Conservation (phyloP, 2,888 invertebrate species). For the Linnaemya vulpina region DNA sequence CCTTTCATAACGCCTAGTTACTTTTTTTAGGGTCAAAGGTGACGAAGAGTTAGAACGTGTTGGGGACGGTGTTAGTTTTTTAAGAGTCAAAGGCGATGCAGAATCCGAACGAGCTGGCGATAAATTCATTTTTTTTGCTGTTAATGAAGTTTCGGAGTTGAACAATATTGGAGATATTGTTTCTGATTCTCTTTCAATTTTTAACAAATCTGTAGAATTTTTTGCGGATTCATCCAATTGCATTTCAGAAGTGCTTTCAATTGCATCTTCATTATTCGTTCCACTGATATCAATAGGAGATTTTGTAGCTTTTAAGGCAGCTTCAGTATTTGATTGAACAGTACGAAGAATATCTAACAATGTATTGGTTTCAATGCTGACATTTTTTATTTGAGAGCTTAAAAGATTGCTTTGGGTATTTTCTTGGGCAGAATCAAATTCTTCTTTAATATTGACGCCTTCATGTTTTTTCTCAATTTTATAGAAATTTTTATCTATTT, state of each 20-base stretch:
- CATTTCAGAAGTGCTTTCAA: not conserved
- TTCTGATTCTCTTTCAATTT: not conserved
- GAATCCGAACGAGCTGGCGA: constrained; percentile 67
- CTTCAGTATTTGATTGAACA: constrained; percentile 72
- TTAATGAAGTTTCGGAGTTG: constrained; percentile 16
- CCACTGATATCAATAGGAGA: not conserved
- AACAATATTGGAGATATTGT: constrained; percentile 17
- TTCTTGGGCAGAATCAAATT: not conserved
- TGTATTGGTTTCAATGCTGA: constrained; percentile 73
- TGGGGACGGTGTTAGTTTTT: constrained; percentile 60
- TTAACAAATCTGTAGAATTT: not conserved
- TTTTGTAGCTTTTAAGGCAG: constrained; percentile 62
- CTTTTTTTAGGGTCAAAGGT: constrained; percentile 62
- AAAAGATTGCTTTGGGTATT: constrained; percentile 2
- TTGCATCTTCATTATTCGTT: not conserved
- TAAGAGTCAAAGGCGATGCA: constrained; percentile 57
- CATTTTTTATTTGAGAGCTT: constrained; percentile 64
- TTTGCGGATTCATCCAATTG: not conserved
- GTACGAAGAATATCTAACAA: constrained; percentile 73
- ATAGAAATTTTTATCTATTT: not conserved
- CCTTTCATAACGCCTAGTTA: constrained; percentile 73
- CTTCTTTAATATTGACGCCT: not conserved
- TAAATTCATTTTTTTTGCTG: constrained; percentile 25
- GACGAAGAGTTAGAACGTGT: constrained; percentile 64
- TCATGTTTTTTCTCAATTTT: not conserved